Base-by-base conservation (phyloP, 2,888 invertebrate genomes). In the Sialis fuliginosa region DNA sequence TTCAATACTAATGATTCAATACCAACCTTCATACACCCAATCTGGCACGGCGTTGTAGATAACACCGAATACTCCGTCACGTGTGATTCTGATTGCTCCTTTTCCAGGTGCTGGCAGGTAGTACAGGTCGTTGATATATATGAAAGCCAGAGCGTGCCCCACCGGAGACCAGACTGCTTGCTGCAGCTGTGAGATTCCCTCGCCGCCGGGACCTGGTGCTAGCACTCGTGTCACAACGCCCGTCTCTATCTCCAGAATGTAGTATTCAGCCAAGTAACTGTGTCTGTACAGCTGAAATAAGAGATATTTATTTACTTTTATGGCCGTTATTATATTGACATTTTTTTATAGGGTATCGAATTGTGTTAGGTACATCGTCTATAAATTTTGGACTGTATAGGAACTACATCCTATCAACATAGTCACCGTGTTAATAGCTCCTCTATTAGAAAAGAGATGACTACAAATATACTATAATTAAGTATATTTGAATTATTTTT, bases 21-120 rank as follows among this genome's bases (percentile, higher is more conserved):
- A 22, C 22, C 4, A 22, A 87, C 87, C 88, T 75, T 93, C 92
- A 65, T 93, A 93, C 1, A 93, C 84, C 93, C 93, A 95, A 65
- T 95, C 93, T 33, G 91, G 87, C 7, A 90, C 76, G 32, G 91
- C 92, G 62, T 92, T 84, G 58, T 82, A 82, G 46, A 88, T 70
- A 6, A 74, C 72, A 33, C 75, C 72, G 43, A 69, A 64, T 12
- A 64, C 58, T 2, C 81, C 81, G 54, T 72, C 76, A 0, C 60
- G 64, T 0, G 89, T 87, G 34, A 88, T 67, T 52, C 73, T 70
- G 22, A 67, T 62, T 5, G 71, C 67, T 0, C 60, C 55, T 1
- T 59, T 62, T 47, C 64, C 62, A 49, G 62, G 62, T 44, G 72
- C 60, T n/a, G 65, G 71, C 55, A 82, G 77, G 59, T 85, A 88